Conservation (phyloP, 1,140 invertebrate species). For the Monochamus saltuarius region DNA sequence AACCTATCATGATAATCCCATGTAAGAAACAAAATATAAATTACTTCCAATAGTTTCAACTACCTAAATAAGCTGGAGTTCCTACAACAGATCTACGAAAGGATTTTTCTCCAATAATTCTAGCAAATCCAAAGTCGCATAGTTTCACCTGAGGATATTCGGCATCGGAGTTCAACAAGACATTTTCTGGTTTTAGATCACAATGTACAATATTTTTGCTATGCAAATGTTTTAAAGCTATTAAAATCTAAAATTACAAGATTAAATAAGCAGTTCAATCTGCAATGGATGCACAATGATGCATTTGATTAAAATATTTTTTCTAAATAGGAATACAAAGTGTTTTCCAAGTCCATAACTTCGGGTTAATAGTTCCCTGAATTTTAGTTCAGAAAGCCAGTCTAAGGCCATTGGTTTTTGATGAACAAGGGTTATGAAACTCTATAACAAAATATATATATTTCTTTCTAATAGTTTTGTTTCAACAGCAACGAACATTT, state of each 20-base stretch:
- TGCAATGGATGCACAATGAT: neutral
- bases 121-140: constrained; percentile 98
- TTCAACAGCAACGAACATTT: too few species aligned
- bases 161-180: constrained; percentile 87
- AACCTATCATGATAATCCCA: too few species aligned
- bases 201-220: constrained; percentile 98
- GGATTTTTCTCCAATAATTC: constrained; percentile 98
- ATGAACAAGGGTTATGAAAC: too few species aligned
- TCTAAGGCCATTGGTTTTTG: too few species aligned
- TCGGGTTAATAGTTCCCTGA: too few species aligned
- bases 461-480: too few species aligned
- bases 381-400: too few species aligned
- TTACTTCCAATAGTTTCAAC: constrained; percentile 26
- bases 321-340: too few species aligned
- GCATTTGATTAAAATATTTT: too few species aligned
- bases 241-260: constrained; percentile 72
- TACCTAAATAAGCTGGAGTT: constrained; percentile 95
- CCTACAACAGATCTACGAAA: constrained; percentile 97
- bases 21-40: constrained; percentile 16
- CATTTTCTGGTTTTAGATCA: constrained; percentile 98
- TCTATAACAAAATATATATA: too few species aligned
- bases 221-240: constrained; percentile 97
- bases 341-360: too few species aligned
- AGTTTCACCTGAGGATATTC: constrained; percentile 98
- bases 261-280: neutral